Percentiles rank a stretch among this genome's conserved stretches.
Conservation (phyloP, 2,888 invertebrate genomes). For the Spisula solida region DNA sequence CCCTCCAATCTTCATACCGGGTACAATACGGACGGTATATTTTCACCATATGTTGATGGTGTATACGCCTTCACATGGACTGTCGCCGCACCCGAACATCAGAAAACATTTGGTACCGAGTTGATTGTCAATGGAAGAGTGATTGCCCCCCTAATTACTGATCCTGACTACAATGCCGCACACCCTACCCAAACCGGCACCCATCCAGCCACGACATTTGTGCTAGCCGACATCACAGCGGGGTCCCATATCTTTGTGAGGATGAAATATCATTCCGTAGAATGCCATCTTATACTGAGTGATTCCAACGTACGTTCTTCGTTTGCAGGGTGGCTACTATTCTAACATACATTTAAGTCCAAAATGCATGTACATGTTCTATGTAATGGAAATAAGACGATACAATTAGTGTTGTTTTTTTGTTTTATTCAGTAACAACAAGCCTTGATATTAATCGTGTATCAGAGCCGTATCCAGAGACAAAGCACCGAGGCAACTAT, state of each 20-base stretch:
- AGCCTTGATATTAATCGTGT: too few species aligned
- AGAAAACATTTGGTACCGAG: neutral
- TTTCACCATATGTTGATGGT: neutral
- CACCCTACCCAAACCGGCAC: neutral
- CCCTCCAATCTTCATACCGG: neutral
- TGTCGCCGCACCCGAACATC: neutral
- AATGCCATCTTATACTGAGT: neutral
- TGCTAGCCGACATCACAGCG: neutral
- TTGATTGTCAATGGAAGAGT: neutral
- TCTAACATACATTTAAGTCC: neutral
- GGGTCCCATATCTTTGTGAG: neutral
- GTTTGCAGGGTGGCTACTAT: neutral
- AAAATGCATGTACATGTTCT: neutral
- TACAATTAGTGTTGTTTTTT: neutral
- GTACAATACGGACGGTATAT: neutral
- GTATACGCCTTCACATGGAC: slow-evolving; percentile 26
- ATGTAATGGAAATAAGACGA: neutral
- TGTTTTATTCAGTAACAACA: too few species aligned
- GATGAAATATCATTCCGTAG: neutral
- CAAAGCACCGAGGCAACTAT: too few species aligned
- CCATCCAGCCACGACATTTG: slow-evolving; percentile 30
- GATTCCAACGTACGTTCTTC: neutral
- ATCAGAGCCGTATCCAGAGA: too few species aligned
- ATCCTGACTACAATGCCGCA: neutral
- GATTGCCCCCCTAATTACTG: neutral